Evolutionary conservation across 2,888 invertebrate genomes (phyloP).

Genomic region (Kuschelorhynchus macadamiae): DNA sequence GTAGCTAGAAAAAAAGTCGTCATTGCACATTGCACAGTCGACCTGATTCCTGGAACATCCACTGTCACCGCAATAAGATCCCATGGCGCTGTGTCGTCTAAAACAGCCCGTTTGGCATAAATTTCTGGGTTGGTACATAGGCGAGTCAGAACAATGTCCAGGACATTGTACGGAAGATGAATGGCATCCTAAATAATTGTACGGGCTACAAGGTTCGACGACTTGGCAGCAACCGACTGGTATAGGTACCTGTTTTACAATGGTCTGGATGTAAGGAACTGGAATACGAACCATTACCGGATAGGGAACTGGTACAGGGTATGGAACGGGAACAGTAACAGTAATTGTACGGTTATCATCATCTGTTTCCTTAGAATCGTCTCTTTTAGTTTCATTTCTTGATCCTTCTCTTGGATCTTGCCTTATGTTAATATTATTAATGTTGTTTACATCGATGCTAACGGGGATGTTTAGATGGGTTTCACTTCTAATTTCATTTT

Average conservation of each 20-base stretch:
- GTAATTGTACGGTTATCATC: not conserved
- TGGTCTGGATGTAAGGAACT: conserved; percentile 8
- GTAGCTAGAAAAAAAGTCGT: conserved; percentile 19
- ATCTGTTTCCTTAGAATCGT: not conserved
- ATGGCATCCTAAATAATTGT: conserved; percentile 25
- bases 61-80: conserved; percentile 9
- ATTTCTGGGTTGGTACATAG: conserved; percentile 24
- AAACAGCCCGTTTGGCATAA: conserved; percentile 24
- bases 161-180: conserved; percentile 11
- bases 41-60: conserved; percentile 16
- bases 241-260: conserved; percentile 2
- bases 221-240: conserved; percentile 32
- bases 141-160: not conserved
- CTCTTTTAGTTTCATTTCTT: not conserved
- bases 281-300: not conserved
- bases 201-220: conserved; percentile 30
- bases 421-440: conserved; percentile 32
- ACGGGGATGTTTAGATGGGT: conserved; percentile 28
- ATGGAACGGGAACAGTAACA: not conserved
- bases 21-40: conserved; percentile 23
- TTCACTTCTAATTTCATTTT: conserved; percentile 25
- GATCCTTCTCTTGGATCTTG: not conserved
- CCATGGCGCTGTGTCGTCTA: not conserved
- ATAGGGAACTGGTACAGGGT: not conserved
- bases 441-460: conserved; percentile 15